A percentile compares a stretch with the other conserved stretches of the same genome.
Conservation (phyloP, 2,888 invertebrate genomes). For the Himalopsyche kuldschensis region DNA sequence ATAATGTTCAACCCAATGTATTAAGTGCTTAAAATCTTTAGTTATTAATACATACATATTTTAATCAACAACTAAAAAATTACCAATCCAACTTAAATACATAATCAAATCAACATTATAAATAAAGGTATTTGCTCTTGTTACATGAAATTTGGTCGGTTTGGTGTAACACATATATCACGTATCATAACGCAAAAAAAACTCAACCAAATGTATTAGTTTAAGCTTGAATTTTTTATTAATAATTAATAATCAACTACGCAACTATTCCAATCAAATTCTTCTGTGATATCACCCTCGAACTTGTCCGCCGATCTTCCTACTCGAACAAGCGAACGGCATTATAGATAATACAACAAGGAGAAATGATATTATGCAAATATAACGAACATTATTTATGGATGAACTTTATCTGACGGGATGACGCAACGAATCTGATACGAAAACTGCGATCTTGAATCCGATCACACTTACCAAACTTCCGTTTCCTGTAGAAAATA, state of each 20-base stretch:
- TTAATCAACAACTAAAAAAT: too few relatives aligned
- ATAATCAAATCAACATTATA: too few relatives aligned
- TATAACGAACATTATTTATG: slow-evolving; percentile 40
- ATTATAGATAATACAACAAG: slow-evolving; percentile 33
- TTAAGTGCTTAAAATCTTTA: too few relatives aligned
- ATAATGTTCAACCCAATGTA: too few relatives aligned
- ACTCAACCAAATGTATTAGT: too few relatives aligned
- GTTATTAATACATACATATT: too few relatives aligned
- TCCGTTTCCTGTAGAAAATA: slow-evolving; percentile 23
- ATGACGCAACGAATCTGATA: slow-evolving; percentile 40
- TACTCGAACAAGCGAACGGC: neutral
- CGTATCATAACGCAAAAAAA: too few relatives aligned
- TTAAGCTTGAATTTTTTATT: too few relatives aligned
- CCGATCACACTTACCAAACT: slow-evolving; percentile 31
- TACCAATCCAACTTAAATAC: too few relatives aligned
- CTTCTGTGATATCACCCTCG: slow-evolving; percentile 3
- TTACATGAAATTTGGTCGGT: too few relatives aligned
- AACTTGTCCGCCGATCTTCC: neutral
- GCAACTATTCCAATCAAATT: neutral
- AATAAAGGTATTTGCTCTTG: too few relatives aligned
- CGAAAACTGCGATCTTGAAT: slow-evolving; percentile 34
- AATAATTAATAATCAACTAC: neutral
- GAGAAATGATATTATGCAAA: slow-evolving; percentile 38
- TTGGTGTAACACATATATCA: too few relatives aligned
- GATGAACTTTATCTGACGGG: slow-evolving; percentile 38